Evolutionary conservation across 2,888 invertebrate genomes (phyloP).

Genomic region (Aporophyla lueneburgensis): DNA sequence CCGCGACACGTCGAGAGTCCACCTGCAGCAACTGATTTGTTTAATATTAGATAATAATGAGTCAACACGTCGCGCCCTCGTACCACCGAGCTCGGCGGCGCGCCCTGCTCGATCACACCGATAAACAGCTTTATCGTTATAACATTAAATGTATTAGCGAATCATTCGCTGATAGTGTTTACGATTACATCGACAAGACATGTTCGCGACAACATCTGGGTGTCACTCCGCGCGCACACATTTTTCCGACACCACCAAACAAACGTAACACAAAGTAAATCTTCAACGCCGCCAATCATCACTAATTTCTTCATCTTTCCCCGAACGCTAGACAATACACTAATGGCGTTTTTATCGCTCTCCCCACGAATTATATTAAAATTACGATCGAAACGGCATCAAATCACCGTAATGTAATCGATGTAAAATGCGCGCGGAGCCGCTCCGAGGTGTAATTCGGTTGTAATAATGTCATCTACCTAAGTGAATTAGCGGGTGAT

Average conservation of each 20-base stretch:
- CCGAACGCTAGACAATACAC: constrained; percentile 68
- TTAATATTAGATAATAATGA: constrained; percentile 16
- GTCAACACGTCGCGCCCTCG: constrained; percentile 32
- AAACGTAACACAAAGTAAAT: not conserved
- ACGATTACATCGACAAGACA: constrained; percentile 30
- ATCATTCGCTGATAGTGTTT: constrained; percentile 43
- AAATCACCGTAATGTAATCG: constrained; percentile 75
- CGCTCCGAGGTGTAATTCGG: constrained; percentile 75
- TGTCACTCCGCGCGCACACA: not conserved
- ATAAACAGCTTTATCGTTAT: constrained; percentile 51
- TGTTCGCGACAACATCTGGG: constrained; percentile 7
- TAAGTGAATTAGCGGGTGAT: constrained; percentile 79
- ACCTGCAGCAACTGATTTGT: constrained; percentile 31
- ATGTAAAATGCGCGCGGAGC: constrained; percentile 65
- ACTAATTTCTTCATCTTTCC: constrained; percentile 66
- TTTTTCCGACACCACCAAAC: not conserved
- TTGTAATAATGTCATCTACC: constrained; percentile 81
- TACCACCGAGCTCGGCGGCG: constrained; percentile 17
- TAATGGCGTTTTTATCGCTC: constrained; percentile 70
- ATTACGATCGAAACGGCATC: constrained; percentile 77
- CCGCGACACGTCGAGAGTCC: not conserved
- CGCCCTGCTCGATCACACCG: constrained; percentile 41
- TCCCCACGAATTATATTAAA: constrained; percentile 77
- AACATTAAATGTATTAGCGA: constrained; percentile 27
- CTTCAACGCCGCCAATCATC: constrained; percentile 57